These are phyloP conservation scores for Drosophila arizonae DNA, from an alignment of 1,140 invertebrate genomes.

Conservation along the genomic window DNA sequence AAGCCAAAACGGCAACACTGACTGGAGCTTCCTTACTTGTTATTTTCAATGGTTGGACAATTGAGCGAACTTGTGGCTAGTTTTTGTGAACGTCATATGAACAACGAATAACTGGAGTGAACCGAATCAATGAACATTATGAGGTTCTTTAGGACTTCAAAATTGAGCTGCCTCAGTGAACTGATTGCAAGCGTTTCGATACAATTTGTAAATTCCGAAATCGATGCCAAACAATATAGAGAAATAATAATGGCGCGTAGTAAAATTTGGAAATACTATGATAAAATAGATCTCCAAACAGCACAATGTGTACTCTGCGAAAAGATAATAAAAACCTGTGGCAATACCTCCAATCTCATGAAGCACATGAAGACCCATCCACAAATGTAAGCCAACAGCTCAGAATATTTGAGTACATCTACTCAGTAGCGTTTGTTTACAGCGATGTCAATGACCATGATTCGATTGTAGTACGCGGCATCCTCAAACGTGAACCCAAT, in stretches of 20 bases:
- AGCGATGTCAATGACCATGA: slow-evolving; percentile 54
- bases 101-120: not conserved
- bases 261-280: slow-evolving; percentile 62
- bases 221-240: slow-evolving; percentile 35
- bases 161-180: not conserved
- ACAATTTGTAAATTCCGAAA: slow-evolving; percentile 20
- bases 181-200: slow-evolving; percentile 5
- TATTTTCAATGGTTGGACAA: too few species aligned
- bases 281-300: slow-evolving; percentile 47
- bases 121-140: not conserved
- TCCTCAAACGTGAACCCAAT: slow-evolving; percentile 39
- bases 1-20: too few species aligned
- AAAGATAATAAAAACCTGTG: slow-evolving; percentile 53
- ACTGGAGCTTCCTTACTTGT: too few species aligned
- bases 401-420: not conserved
- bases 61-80: too few species aligned
- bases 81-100: not conserved
- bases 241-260: slow-evolving; percentile 56
- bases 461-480: slow-evolving; percentile 46
- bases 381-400: slow-evolving; percentile 40
- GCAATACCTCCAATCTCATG: slow-evolving; percentile 56
- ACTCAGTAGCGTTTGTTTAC: slow-evolving; percentile 17
- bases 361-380: slow-evolving; percentile 59
- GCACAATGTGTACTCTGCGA: slow-evolving; percentile 56
- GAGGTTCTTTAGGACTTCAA: not conserved